Evolutionary conservation across 2,797 vertebrate species (phyloP).

Genomic region (Australoheros facetus): DNA sequence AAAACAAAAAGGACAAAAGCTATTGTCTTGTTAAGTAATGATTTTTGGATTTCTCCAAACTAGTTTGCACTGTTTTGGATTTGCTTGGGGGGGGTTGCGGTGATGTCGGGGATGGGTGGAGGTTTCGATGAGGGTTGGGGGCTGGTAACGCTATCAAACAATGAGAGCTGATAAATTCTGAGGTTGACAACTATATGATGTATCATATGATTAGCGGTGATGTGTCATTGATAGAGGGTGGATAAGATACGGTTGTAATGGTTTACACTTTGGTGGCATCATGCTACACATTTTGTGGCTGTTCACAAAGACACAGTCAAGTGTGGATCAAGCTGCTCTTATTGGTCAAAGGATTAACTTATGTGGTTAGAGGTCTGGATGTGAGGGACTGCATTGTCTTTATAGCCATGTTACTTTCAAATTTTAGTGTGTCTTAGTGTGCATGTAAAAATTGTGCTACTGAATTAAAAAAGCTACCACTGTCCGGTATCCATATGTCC

Average conservation of each 20-base stretch:
- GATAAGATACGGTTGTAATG: conserved; percentile 50
- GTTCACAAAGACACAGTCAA: conserved; percentile 10
- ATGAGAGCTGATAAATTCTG: conserved; percentile 53
- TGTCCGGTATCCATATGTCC: conserved; percentile 1
- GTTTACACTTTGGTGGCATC: conserved; percentile 26
- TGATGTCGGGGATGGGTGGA: conserved; percentile 38
- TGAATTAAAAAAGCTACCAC: not conserved
- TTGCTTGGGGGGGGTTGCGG: conserved; percentile 34
- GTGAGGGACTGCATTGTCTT: not conserved
- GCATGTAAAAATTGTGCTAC: not conserved
- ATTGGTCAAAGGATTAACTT: not conserved
- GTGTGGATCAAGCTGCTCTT: not conserved
- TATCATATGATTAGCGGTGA: conserved; percentile 50
- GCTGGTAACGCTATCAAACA: conserved; percentile 32
- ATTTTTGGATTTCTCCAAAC: conserved; percentile 81
- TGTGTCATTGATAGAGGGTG: conserved; percentile 69
- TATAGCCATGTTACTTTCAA: not conserved
- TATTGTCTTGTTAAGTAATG: conserved; percentile 85
- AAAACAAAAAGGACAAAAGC: conserved; percentile 84
- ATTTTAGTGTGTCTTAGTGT: conserved; percentile 12
- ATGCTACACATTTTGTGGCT: not conserved
- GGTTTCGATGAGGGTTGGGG: conserved; percentile 43
- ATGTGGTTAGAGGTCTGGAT: not conserved
- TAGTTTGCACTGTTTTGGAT: conserved; percentile 64
- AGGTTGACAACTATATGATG: conserved; percentile 69